Evolutionary conservation across 2,113 vertebrate genomes (phyloP).

Genomic region (Bucco capensis): DNA sequence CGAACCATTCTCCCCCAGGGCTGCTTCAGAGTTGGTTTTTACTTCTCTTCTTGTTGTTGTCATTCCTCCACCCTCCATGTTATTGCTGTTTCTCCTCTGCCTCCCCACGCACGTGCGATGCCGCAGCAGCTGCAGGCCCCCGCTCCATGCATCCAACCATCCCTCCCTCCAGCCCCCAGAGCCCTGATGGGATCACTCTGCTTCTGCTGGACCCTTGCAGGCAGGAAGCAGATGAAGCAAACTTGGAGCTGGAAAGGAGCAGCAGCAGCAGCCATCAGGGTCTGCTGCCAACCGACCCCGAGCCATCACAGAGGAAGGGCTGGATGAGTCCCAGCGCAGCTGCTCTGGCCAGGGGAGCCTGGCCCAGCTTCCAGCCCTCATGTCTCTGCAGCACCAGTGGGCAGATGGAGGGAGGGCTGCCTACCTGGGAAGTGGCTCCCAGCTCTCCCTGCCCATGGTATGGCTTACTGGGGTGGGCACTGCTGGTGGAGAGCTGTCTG

Average conservation of each 20-base stretch:
- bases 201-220: background rate
- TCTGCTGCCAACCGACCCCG: background rate
- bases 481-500: background rate
- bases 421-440: background rate
- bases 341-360: background rate
- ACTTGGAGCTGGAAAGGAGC: background rate
- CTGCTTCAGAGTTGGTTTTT: background rate
- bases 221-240: background rate
- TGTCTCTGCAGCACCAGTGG: background rate
- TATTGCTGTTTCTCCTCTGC: background rate
- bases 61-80: background rate
- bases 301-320: background rate
- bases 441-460: background rate
- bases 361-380: background rate
- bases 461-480: background rate
- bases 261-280: background rate
- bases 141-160: too few relatives aligned
- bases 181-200: background rate
- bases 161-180: background rate
- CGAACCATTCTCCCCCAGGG: background rate
- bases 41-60: background rate
- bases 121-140: background rate
- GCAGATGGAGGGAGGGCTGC: background rate
- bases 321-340: constrained; percentile 3
- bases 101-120: background rate